Evolutionary conservation across 2,113 vertebrate species (phyloP).

Genomic region (Cathartes aura): DNA sequence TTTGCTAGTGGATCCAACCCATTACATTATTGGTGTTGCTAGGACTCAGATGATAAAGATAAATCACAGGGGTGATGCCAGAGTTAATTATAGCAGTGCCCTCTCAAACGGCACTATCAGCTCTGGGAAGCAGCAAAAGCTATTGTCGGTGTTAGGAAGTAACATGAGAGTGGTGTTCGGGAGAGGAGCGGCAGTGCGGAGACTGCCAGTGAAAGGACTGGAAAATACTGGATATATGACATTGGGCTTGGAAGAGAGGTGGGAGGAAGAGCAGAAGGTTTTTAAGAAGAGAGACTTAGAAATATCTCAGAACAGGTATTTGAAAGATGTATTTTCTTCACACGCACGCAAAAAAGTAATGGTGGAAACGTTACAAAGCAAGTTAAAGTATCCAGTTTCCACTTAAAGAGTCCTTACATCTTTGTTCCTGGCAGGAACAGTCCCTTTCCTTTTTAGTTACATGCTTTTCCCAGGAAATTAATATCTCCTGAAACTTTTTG

Average conservation of each 20-base stretch:
- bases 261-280: not conserved
- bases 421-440: not conserved
- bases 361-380: not conserved
- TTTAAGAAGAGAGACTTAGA: not conserved
- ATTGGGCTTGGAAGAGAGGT: not conserved
- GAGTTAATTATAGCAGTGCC: conserved; percentile 29
- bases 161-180: not conserved
- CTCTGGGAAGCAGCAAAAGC: conserved; percentile 1
- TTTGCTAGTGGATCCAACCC: not conserved
- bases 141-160: not conserved
- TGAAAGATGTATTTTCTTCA: not conserved
- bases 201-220: not conserved
- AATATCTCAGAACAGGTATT: not conserved
- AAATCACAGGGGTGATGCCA: conserved; percentile 1
- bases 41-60: not conserved
- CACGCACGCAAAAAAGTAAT: not conserved
- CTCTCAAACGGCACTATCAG: not conserved
- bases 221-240: not conserved
- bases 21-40: not conserved
- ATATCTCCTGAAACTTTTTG: not conserved
- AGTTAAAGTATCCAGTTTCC: not conserved
- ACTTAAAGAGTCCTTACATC: not conserved
- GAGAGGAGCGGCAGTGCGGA: not conserved
- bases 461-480: not conserved
- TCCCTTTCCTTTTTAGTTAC: not conserved